Evolutionary conservation across 2,888 invertebrate genomes (phyloP).

Genomic region (Dinocampus coccinellae): DNA sequence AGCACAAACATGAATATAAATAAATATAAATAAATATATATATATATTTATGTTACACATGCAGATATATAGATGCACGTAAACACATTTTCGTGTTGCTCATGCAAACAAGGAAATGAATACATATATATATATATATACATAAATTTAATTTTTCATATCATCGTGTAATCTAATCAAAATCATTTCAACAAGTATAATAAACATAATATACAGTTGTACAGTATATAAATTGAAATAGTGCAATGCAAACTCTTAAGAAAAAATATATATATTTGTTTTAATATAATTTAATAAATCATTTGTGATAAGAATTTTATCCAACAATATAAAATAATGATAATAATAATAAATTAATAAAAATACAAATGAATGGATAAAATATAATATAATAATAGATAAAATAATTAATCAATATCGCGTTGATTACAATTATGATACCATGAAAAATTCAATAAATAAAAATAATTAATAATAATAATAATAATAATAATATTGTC

Average conservation of each 20-base stretch:
- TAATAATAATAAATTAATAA: no score
- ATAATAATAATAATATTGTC: no score
- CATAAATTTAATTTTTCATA: no score
- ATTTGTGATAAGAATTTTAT: background rate
- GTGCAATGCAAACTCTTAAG: background rate
- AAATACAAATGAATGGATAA: no score
- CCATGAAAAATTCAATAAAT: no score
- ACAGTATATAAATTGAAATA: background rate
- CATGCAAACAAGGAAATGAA: slow-evolving; percentile 5
- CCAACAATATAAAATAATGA: no score
- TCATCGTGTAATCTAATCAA: background rate
- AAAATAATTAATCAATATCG: no score
- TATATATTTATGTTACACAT: background rate
- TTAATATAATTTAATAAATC: background rate
- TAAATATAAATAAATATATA: background rate
- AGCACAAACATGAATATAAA: background rate
- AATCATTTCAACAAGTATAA: background rate
- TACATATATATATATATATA: no score
- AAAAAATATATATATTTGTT: background rate
- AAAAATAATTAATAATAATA: no score
- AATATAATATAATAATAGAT: no score
- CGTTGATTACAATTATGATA: no score
- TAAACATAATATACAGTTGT: background rate
- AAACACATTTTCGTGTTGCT: background rate
- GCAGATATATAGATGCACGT: slow-evolving; percentile 6